Evolutionary conservation across 2,113 vertebrate species (phyloP).

Genomic region (Actenoides lindsayi): DNA sequence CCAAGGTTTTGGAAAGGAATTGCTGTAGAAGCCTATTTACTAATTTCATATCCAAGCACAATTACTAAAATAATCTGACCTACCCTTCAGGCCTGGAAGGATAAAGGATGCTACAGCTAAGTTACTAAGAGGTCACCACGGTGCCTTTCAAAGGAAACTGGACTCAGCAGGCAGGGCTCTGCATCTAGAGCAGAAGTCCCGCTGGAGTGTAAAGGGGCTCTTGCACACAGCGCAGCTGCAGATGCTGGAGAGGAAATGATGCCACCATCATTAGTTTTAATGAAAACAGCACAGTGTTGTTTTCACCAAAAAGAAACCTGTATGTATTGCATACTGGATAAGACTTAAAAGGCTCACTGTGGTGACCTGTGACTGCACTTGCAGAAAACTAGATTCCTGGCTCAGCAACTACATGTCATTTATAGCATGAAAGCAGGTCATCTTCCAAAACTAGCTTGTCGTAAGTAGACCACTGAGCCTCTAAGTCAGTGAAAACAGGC

Average conservation of each 20-base stretch:
- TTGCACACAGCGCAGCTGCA: fast-evolving
- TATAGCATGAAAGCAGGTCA: not conserved
- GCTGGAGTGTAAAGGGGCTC: not conserved
- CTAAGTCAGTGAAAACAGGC: not conserved
- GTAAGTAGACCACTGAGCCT: not conserved
- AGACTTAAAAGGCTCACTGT: not conserved
- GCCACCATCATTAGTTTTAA: not conserved
- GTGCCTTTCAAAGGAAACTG: not conserved
- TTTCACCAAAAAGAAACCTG: not conserved
- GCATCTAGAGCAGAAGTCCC: not conserved
- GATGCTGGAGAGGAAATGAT: not conserved
- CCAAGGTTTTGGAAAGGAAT: not conserved
- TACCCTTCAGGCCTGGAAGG: not conserved
- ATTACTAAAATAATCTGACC: not conserved
- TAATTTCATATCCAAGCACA: not conserved
- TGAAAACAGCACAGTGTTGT: not conserved
- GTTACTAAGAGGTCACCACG: not conserved
- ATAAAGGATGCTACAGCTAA: not conserved
- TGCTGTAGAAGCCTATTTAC: not conserved
- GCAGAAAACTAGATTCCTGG: not conserved
- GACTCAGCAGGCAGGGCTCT: not conserved
- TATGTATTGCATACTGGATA: not conserved
- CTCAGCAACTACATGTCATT: not conserved
- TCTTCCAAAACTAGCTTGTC: not conserved
- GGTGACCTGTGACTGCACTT: not conserved